Base-by-base conservation (phyloP, 2,797 vertebrate species). In the Simalia tracyae region DNA sequence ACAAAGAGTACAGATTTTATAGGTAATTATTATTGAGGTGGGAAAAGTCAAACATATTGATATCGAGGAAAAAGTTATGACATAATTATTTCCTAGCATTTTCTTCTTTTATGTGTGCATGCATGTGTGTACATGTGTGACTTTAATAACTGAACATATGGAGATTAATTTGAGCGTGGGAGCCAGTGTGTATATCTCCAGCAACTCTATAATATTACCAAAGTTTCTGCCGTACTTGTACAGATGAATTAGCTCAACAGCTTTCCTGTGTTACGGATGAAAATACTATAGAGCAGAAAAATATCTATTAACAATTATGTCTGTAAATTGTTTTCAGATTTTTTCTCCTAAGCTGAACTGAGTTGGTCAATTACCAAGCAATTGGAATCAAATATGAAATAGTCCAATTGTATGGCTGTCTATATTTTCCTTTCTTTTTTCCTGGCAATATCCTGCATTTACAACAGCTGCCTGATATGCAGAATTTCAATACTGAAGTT, bases 131-230 rank as follows among this genome's bases (percentile, higher is more conserved):
- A 26, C 57, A 68, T 59, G 50, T 85, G 91, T 92, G 4, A 4
- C 17, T 87, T 26, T 93, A 92, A 93, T 94, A 95, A 95, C 46
- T 90, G 95, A 96, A 94, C 95, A 96, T 96, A 96, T 92, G 94
- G 95, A 95, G 89, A 95, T 94, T 95, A 96, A 91, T 95, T 95
- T 95, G 91, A 96, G 92, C 90, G 95, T 97, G 61, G 94, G 95
- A 96, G 95, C 96, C 57, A 95, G 93, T 93, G 31, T 95, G 92
- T 95, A 88, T 92, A 95, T 95, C 87, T 91, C 90, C 95, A 95
- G 96, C 94, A 94, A 72, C 88, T 61, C 93, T 91, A 94, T 92
- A 96, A 97, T 95, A 95, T 94, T 88, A 88, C 93, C 94, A 95
- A 95, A 84, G 57, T 94, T 96, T 94, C 94, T 95, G 84, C 15